These are phyloP conservation scores for Dicerorhinus sumatrensis DNA, from an alignment of 2,113 vertebrate genomes.

Conservation along the genomic window DNA sequence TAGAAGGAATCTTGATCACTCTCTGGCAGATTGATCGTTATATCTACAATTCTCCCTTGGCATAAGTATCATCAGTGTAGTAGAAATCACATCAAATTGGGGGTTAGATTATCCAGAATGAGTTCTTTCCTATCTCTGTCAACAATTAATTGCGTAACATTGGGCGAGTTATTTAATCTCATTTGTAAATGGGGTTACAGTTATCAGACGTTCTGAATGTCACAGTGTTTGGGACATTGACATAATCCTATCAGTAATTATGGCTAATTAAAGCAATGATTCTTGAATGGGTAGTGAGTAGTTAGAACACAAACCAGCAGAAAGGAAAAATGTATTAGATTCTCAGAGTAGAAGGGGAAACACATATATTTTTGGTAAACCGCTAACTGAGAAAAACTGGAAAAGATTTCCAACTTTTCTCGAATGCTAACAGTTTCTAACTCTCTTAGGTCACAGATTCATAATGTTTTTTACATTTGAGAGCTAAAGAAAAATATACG, in stretches of 20 bases:
- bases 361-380: background rate
- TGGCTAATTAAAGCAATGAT: background rate
- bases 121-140: background rate
- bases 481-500: background rate
- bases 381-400: background rate
- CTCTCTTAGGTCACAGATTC: background rate
- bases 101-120: background rate
- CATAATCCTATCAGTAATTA: background rate
- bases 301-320: background rate
- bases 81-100: background rate
- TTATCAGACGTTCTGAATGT: background rate
- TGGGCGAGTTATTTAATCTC: background rate
- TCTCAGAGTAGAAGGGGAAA: background rate
- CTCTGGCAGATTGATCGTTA: background rate
- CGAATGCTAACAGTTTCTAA: background rate
- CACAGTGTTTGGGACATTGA: background rate
- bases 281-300: background rate
- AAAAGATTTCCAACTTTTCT: background rate
- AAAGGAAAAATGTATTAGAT: background rate
- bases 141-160: background rate
- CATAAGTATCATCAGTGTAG: background rate
- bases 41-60: background rate
- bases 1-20: background rate
- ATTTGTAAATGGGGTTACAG: background rate
- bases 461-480: background rate